Conservation (phyloP, 2,113 vertebrate genomes). For the Gasterosteus aculeatus region DNA sequence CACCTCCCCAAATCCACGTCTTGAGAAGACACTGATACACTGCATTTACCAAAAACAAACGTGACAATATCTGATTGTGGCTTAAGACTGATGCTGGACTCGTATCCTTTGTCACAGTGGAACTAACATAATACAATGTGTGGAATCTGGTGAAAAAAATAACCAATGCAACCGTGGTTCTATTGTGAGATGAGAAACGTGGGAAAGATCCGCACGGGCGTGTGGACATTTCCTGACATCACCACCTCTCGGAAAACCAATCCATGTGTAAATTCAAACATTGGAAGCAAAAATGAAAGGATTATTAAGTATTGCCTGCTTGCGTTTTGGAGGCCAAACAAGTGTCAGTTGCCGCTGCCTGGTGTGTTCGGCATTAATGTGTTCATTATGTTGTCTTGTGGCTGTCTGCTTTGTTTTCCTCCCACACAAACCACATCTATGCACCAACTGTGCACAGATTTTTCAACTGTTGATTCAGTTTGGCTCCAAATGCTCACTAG, state of each 20-base stretch:
- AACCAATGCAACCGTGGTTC: not conserved
- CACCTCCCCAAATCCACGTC: conserved; percentile 11
- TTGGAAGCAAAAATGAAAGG: not conserved
- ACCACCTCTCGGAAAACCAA: not conserved
- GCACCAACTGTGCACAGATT: not conserved
- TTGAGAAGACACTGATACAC: not conserved
- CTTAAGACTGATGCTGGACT: conserved; percentile 10
- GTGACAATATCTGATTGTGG: not conserved
- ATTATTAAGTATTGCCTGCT: not conserved
- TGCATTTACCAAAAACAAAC: not conserved
- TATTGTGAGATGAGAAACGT: not conserved
- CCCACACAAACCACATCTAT: not conserved
- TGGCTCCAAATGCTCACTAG: not conserved
- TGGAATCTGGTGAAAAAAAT: not conserved
- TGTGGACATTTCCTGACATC: not conserved
- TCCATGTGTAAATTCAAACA: not conserved
- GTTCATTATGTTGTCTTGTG: not conserved
- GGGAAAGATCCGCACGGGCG: not conserved
- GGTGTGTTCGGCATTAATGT: not conserved
- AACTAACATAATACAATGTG: not conserved
- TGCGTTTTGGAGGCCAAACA: not conserved
- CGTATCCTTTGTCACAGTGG: conserved; percentile 16
- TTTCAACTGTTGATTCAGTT: not conserved
- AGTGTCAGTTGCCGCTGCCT: not conserved
- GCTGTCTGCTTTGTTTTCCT: not conserved